Evolutionary conservation across 2,797 vertebrate species (phyloP).

Genomic region (Cirrhinus mrigala): DNA sequence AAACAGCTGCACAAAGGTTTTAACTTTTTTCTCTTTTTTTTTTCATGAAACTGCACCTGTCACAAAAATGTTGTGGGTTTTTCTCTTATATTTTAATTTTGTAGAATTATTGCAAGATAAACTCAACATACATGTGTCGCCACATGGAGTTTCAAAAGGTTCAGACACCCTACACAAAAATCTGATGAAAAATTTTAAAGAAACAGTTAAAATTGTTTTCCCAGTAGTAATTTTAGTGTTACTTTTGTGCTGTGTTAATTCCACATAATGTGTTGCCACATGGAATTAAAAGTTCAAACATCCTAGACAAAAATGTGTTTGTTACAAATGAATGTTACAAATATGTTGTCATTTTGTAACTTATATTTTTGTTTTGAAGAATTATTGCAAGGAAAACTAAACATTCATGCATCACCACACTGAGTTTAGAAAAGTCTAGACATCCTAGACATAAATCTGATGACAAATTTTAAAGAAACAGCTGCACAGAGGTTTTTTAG

Average conservation of each 20-base stretch:
- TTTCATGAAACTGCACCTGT: too few species aligned
- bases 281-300: neutral
- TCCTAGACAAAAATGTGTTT: neutral
- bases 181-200: neutral
- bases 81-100: too few species aligned
- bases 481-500: too few species aligned
- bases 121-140: neutral
- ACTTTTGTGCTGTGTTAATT: too few species aligned
- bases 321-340: too few species aligned
- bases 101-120: neutral
- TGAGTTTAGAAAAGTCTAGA: too few species aligned
- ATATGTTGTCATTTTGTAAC: too few species aligned
- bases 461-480: neutral
- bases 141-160: neutral
- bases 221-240: too few species aligned
- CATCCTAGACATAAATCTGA: neutral
- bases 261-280: neutral
- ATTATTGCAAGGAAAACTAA: neutral
- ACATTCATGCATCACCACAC: neutral
- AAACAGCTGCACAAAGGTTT: too few species aligned
- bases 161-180: neutral
- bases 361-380: too few species aligned
- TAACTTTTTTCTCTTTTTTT: neutral
- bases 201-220: too few species aligned
- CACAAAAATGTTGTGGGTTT: neutral